These are phyloP conservation scores for Gallinago media DNA, from an alignment of 2,113 vertebrate species.

Conservation along the genomic window DNA sequence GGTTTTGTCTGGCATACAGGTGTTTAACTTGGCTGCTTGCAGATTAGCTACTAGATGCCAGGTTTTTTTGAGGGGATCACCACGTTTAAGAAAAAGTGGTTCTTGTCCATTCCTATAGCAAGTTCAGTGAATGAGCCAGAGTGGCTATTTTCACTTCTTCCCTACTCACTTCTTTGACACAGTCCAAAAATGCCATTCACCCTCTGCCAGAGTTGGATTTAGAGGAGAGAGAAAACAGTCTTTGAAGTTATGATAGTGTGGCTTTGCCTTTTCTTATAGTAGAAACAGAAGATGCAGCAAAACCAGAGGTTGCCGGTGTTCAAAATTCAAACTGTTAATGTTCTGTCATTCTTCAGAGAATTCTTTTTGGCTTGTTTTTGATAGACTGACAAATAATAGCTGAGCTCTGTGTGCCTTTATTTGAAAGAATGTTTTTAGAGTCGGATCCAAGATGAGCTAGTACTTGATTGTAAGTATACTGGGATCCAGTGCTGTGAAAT, in stretches of 20 bases:
- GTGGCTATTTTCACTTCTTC: not conserved
- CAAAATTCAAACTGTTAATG: not conserved
- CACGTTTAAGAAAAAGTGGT: not conserved
- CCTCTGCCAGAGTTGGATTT: not conserved
- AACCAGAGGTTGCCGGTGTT: not conserved
- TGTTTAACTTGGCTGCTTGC: constrained; percentile 22
- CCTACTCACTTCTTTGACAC: not conserved
- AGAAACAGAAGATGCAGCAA: not conserved
- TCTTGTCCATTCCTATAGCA: not conserved
- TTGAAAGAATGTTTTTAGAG: not conserved
- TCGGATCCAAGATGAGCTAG: not conserved
- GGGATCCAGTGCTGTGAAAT: not conserved
- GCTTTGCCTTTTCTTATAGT: not conserved
- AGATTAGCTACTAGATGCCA: not conserved
- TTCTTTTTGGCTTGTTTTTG: not conserved
- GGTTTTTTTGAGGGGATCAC: not conserved
- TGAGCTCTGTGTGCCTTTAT: not conserved
- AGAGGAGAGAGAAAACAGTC: not conserved
- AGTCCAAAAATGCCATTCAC: not conserved
- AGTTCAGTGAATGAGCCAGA: not conserved
- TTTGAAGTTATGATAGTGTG: not conserved
- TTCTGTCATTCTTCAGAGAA: not conserved
- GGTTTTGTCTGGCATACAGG: constrained; percentile 18
- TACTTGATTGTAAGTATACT: not conserved
- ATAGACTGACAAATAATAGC: not conserved